Conservation (phyloP, 1,140 invertebrate species). For the Aphaenogaster ashmeadi region DNA sequence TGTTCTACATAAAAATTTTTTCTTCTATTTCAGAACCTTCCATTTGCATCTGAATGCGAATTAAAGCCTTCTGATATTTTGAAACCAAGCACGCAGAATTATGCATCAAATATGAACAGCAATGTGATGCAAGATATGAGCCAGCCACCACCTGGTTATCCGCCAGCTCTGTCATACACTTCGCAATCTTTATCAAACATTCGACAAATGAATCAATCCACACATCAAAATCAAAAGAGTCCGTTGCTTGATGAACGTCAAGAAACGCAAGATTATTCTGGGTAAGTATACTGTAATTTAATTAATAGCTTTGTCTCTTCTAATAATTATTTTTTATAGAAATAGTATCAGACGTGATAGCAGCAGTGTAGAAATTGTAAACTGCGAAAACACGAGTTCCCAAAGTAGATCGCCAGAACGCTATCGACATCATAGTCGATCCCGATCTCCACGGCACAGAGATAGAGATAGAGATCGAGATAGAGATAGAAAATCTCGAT, state of each 20-base stretch:
- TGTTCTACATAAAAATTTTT: not conserved
- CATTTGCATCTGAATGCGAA: constrained; percentile 91
- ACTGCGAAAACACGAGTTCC: constrained; percentile 84
- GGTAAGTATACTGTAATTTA: constrained; percentile 53
- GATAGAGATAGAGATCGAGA: constrained; percentile 89
- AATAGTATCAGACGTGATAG: constrained; percentile 82
- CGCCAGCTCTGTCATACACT: constrained; percentile 83
- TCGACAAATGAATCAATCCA: constrained; percentile 77
- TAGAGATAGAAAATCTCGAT: constrained; percentile 89
- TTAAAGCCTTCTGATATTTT: constrained; percentile 88
- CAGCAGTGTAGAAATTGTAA: constrained; percentile 87
- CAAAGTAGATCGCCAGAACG: constrained; percentile 85
- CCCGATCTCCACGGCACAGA: constrained; percentile 87
- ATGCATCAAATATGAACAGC: constrained; percentile 80
- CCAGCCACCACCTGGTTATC: constrained; percentile 88
- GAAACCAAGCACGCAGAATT: constrained; percentile 83
- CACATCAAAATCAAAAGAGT: constrained; percentile 82
- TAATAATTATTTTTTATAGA: constrained; percentile 44
- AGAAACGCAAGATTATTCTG: constrained; percentile 77
- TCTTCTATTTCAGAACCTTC: constrained; percentile 87
- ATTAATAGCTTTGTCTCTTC: not conserved
- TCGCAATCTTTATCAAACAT: constrained; percentile 81
- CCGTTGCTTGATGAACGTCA: constrained; percentile 82
- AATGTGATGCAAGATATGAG: constrained; percentile 87
- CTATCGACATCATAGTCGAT: constrained; percentile 86